Conservation (phyloP, 2,888 invertebrate species). For the Torymus aiolomorphi region DNA sequence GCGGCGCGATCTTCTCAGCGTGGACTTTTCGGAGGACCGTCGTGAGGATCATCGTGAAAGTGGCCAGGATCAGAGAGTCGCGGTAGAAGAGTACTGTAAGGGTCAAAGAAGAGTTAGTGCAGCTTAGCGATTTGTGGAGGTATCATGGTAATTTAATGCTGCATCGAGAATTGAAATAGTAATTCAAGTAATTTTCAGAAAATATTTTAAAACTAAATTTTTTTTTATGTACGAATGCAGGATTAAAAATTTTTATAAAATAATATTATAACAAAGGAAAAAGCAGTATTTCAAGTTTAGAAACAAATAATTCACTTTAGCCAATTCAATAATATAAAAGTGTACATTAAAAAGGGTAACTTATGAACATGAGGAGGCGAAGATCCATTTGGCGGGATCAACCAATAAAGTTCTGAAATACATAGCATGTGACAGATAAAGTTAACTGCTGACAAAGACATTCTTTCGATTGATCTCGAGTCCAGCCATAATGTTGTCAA, state of each 20-base stretch:
- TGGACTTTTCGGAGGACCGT: constrained; percentile 69
- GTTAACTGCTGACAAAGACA: constrained; percentile 79
- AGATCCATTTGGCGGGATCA: constrained; percentile 79
- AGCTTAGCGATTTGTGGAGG: too few relatives aligned
- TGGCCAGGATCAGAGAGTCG: constrained; percentile 67
- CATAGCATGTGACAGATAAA: constrained; percentile 81
- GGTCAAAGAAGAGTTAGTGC: too few relatives aligned
- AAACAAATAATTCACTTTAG: neutral
- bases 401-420: constrained; percentile 79
- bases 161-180: too few relatives aligned
- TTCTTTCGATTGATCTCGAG: constrained; percentile 78
- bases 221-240: too few relatives aligned
- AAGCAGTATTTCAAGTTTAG: too few relatives aligned
- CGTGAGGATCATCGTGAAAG: constrained; percentile 68
- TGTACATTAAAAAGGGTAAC: constrained; percentile 53
- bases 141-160: too few relatives aligned
- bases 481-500: constrained; percentile 79
- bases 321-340: neutral
- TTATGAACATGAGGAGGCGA: constrained; percentile 79
- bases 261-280: too few relatives aligned
- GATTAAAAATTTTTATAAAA: too few relatives aligned
- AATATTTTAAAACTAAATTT: too few relatives aligned
- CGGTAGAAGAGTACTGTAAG: constrained; percentile 71
- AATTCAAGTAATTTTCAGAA: too few relatives aligned
- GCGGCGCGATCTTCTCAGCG: constrained; percentile 62